Percentiles rank a stretch among this genome's conserved stretches.
phyloP scores from a whole-genome alignment of 2,113 vertebrate species.

The Microtus pennsylvanicus region DNA sequence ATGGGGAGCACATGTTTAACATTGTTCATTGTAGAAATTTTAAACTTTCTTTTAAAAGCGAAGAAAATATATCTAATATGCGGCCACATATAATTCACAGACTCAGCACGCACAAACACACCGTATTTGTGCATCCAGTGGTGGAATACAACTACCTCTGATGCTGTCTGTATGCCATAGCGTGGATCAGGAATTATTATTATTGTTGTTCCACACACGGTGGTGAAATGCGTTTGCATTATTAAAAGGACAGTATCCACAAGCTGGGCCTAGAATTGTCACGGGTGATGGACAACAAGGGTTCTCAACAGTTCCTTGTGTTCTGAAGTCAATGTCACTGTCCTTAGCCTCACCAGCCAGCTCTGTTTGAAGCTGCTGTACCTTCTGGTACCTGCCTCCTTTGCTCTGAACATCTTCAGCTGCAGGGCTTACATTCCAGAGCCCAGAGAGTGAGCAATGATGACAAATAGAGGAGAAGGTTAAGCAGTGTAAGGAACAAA shows the following conservation, averaged over 20 bases:
- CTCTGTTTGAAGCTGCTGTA: not conserved
- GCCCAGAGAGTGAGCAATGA: not conserved
- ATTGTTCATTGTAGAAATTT: not conserved
- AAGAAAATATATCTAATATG: not conserved
- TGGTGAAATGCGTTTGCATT: not conserved
- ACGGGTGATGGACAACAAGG: no score
- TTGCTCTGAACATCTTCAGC: not conserved
- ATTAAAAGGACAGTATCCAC: not conserved
- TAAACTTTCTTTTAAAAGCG: conserved; percentile 8
- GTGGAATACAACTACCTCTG: not conserved
- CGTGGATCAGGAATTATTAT: not conserved
- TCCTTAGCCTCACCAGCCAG: not conserved
- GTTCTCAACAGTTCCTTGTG: not conserved
- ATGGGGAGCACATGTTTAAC: conserved; percentile 16
- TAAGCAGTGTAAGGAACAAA: not conserved
- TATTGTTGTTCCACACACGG: not conserved
- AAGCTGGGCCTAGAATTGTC: not conserved
- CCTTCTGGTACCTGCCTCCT: not conserved
- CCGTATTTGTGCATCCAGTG: not conserved
- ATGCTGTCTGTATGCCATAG: not conserved
- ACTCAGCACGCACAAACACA: not conserved
- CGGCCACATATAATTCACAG: not conserved
- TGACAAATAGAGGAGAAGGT: not conserved
- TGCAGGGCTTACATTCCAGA: not conserved
- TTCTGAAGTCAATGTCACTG: not conserved